Base-by-base conservation (phyloP, 2,797 vertebrate genomes). In the Coluber constrictor region DNA sequence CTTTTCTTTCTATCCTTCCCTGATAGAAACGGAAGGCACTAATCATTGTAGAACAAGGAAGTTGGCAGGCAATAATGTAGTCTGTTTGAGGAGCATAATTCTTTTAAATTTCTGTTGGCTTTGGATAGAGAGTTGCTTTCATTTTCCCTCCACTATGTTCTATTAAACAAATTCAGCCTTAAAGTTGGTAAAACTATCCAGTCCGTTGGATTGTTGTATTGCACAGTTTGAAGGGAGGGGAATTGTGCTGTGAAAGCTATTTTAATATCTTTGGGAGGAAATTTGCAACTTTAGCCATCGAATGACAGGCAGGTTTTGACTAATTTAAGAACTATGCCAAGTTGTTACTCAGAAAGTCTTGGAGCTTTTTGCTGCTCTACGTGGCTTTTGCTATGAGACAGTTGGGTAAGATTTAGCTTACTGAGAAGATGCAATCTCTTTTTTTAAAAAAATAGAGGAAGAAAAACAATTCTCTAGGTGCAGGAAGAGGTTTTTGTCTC, bases 11-110 rank as follows among this genome's bases (percentile, higher is more conserved):
- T 61, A 1, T 13, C 59, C 18, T 32, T 87, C 60, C 47, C 54
- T 89, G 92, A 94, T 91, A 92, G 90, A 92, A 92, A 86, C 37
- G 1, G 91, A 37, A 27, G 51, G 66, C 66, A 74, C 20, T 3
- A 0, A 59, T 86, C 54, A 51, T 51, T 91, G 54, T 32, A 32
- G 70, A 66, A 32, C 86, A 70, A 92, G 89, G 91, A 91, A 91
- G 27, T 32, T 59, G 60, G 59, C 70, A 54, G 56, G 88, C 37
- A n/a, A 59, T 70, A 89, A 89, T 54, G 54, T 92, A 91, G 89
- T 86, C 63, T 87, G 91, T 90, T 89, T 94, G 93, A 94, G 90
- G 93, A 89, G 86, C 86, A 88, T 18, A 32, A 18, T 90, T 54
- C 9, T 90, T 59, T 9, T 4, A 51, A 6, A 37, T 70, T 87